Evolutionary conservation across 2,797 vertebrate species (phyloP).

Genomic region (Phataginus tricuspis): DNA sequence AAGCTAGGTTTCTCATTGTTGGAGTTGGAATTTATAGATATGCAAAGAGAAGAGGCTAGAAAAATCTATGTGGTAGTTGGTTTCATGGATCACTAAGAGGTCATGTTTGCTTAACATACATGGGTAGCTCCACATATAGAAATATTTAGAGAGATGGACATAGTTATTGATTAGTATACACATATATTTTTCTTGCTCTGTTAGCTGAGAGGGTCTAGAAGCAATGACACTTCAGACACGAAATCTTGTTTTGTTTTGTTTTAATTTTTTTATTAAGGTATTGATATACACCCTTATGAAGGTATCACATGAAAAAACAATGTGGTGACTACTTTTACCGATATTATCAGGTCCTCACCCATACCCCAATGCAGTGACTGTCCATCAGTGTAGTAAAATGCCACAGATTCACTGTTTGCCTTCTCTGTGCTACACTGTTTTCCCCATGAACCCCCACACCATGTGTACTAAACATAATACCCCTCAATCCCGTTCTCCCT

Average conservation of each 20-base stretch:
- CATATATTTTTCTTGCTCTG: not conserved
- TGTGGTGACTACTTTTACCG: too few relatives aligned
- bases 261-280: too few relatives aligned
- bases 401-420: too few relatives aligned
- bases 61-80: not conserved
- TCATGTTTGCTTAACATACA: not conserved
- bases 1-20: not conserved
- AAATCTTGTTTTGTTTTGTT: not conserved
- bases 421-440: too few relatives aligned
- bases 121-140: not conserved
- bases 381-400: too few relatives aligned
- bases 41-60: not conserved
- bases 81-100: not conserved
- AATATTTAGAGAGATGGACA: not conserved
- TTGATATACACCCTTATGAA: too few relatives aligned
- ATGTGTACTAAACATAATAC: too few relatives aligned
- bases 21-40: not conserved
- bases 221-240: not conserved
- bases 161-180: not conserved
- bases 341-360: too few relatives aligned
- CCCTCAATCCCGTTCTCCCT: too few relatives aligned
- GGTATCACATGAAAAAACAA: too few relatives aligned
- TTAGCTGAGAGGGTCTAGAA: not conserved
- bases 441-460: too few relatives aligned
- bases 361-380: too few relatives aligned